Percentiles rank a stretch among this genome's conserved stretches.
Evolutionary conservation across 2,888 invertebrate genomes (phyloP).

Genomic region (Rhopalosiphum nymphaeae): DNA sequence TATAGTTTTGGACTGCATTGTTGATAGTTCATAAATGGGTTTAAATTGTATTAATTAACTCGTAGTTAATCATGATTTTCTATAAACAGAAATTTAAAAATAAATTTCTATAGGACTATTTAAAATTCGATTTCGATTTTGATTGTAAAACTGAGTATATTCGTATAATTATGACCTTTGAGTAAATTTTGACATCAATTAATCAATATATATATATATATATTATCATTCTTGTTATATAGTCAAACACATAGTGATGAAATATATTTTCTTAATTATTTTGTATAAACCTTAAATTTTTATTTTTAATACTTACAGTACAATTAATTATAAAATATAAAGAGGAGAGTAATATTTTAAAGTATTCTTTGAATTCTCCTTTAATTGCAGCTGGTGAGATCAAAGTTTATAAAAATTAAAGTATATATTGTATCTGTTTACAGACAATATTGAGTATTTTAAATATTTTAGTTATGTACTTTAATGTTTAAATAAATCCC

Average conservation of each 20-base stretch:
- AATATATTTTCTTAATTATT: background rate
- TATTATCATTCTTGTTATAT: background rate
- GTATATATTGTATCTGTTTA: background rate
- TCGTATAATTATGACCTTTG: background rate
- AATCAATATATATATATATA: background rate
- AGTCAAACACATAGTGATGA: background rate
- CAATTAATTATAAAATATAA: background rate
- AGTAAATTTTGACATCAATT: background rate
- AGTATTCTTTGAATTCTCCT: background rate
- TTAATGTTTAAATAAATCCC: background rate
- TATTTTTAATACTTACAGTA: background rate
- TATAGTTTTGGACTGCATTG: background rate
- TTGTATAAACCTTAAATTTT: background rate
- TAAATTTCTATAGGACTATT: background rate
- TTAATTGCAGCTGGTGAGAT: background rate
- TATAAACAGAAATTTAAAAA: background rate
- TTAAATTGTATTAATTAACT: background rate
- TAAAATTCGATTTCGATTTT: background rate
- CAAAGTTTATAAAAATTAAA: background rate
- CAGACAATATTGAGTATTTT: background rate
- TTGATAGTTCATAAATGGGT: slow-evolving; percentile 1
- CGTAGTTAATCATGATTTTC: background rate
- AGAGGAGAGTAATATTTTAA: background rate
- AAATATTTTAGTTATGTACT: background rate
- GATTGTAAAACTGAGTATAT: background rate